These are phyloP conservation scores for Formica exsecta DNA, from an alignment of 1,140 invertebrate genomes.

Conservation along the genomic window DNA sequence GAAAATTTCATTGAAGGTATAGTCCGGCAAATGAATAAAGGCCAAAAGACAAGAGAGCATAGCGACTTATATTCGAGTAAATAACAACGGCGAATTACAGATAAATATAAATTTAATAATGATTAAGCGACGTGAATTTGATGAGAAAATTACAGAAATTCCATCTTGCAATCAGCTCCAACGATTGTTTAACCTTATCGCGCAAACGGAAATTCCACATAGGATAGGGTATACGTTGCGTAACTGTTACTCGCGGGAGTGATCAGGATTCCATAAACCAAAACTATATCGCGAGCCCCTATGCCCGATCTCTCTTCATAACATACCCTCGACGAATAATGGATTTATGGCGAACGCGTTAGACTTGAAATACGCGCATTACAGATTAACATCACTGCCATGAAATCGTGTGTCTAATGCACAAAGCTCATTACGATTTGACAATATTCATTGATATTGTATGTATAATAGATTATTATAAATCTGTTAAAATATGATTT, in stretches of 20 bases:
- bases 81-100: background rate
- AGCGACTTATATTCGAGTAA: background rate
- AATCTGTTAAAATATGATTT: conserved; percentile 24
- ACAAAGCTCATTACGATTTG: background rate
- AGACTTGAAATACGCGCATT: conserved; percentile 50
- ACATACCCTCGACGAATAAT: conserved; percentile 57
- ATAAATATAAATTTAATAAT: conserved; percentile 24
- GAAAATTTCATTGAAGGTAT: conserved; percentile 11
- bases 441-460: background rate
- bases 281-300: conserved; percentile 61
- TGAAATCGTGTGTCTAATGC: conserved; percentile 21
- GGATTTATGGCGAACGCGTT: conserved; percentile 52
- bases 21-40: background rate
- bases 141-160: conserved; percentile 42
- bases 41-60: background rate
- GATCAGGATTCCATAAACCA: conserved; percentile 68
- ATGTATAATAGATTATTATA: conserved; percentile 12
- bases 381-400: conserved; percentile 39
- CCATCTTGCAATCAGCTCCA: conserved; percentile 46
- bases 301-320: conserved; percentile 54
- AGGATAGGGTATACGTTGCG: conserved; percentile 10
- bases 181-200: conserved; percentile 72
- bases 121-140: conserved; percentile 6
- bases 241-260: conserved; percentile 23
- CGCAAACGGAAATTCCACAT: conserved; percentile 63